Evolutionary conservation across 2,888 invertebrate genomes (phyloP), one percentile per base, ranked within the genome.

Genomic region (Blera fallax): DNA sequence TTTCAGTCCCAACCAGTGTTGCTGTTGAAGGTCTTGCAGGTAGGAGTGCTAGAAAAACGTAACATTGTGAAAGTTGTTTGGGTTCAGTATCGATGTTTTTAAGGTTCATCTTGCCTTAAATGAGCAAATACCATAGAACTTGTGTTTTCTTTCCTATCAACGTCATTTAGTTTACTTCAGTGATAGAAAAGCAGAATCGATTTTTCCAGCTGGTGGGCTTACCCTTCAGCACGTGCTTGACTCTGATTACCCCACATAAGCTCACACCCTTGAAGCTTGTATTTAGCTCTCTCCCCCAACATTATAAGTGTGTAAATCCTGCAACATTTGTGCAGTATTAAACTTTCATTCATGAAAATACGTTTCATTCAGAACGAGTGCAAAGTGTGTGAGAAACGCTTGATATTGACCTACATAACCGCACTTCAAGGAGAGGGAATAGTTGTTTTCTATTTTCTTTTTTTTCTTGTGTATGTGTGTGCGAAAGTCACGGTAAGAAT

Each of bases 311-410:
- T 43, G 32, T 40, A n/a, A n/a, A 34, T 11, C 54, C 24, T 40
- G 40, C n/a, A 40, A 18, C 16, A 40, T 64, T 56, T 52, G 21
- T 69, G 21, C 48, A 74, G 32, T 58, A 43, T 64, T 14, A 27
- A 69, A 69, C 56, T 50, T 80, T 80, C 84, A 84, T 84, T 84
- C 80, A 84, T 80, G 69, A 80, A 84, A 80, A 58, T 29, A 34
- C 43, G 54, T 58, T 64, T 70, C 74, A 84, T 79, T 74, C 69
- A 43, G 67, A 50, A 21, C 11, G 52, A 43, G 11, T 65, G 43
- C 40, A 70, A 34, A 56, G 58, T 43, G 29, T 32, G 24, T 10
- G 18, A 18, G 11, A 18, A 11, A 73, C 60, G 43, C 48, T 40
- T 78, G 67, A 16, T 50, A 34, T 64, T 58, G 69, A 80, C 69